Evolutionary conservation across 2,113 vertebrate species (phyloP), one percentile per base, ranked within the genome.

Genomic region (Phylloscopus whistleri): DNA sequence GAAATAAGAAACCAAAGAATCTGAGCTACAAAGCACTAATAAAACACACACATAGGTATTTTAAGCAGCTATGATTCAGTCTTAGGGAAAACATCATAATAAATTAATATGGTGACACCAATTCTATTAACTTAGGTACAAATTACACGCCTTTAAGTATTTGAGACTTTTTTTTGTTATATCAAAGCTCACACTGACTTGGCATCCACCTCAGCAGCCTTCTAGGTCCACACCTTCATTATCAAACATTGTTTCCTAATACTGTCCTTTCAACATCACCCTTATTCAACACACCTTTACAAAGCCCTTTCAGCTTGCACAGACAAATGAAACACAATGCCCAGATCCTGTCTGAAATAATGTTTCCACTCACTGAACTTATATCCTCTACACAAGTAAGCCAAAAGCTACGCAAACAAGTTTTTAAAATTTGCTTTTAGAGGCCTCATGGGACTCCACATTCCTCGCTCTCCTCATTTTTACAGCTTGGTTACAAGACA

Each of bases 291-390:
- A 22, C 46, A 87, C 44, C 43, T 95, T 83, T 51, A 91, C 44
- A 91, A 85, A 89, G 66, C 51, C 62, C 37, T 90, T 85, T 76
- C 4, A 13, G 68, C 35, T 80, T 70, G 27, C 43, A 76, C 12
- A 84, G 70, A 76, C 41, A 91, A 89, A 91, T 24, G 16, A 63
- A 69, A 85, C 5, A 23, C 87, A 87, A 59, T 44, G 35, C 55
- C 76, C 75, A 63, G 55, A 79, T 69, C 43, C 59, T 74, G 70
- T 93, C 30, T 78, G 72, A 95, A 89, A 64, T 80, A 46, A 90
- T 1, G 7, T 92, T 97, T 89, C 67, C 78, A 91, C 74, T 87
- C 66, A 67, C 46, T 90, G 80, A 97, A 93, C 62, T 91, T 91
- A 68, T 15, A 87, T 44, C 41, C 35, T 43, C 60, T 51, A 62